These are phyloP conservation scores for Neosalanx taihuensis DNA, from an alignment of 2,797 vertebrate genomes.

Conservation along the genomic window DNA sequence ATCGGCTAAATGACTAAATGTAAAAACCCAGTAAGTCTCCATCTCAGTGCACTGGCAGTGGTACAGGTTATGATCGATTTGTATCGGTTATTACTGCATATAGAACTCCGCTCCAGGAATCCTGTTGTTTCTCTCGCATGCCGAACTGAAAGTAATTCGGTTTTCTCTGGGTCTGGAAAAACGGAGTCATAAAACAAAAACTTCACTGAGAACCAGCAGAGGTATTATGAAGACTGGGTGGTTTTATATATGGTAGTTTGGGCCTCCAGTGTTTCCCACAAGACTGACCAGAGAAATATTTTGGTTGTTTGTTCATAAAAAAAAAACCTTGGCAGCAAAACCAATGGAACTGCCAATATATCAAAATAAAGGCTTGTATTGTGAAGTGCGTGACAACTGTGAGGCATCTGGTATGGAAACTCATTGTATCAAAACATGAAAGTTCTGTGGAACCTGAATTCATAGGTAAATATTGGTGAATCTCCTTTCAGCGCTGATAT, in stretches of 20 bases:
- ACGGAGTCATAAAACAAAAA: slow-evolving; percentile 30
- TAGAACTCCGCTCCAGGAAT: slow-evolving; percentile 20
- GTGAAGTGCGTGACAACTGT: neutral
- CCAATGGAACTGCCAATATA: neutral
- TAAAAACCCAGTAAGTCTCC: slow-evolving; percentile 36
- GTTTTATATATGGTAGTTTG: neutral
- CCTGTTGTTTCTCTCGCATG: slow-evolving; percentile 37
- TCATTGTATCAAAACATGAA: neutral
- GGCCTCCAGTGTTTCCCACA: neutral
- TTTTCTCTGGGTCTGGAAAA: slow-evolving; percentile 17
- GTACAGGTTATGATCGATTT: slow-evolving; percentile 33
- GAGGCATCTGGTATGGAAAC: slow-evolving; percentile 6
- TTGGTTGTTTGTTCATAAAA: neutral
- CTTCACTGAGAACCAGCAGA: slow-evolving; percentile 9
- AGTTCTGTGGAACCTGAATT: slow-evolving; percentile 1
- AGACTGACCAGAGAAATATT: neutral
- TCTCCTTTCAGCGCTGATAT: neutral
- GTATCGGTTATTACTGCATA: slow-evolving; percentile 27
- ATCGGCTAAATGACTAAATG: no score
- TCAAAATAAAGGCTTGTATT: neutral
- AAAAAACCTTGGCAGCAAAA: no score
- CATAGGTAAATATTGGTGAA: neutral
- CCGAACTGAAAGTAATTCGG: slow-evolving; percentile 23
- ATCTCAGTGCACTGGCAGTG: slow-evolving; percentile 22
- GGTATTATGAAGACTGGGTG: neutral